These are phyloP conservation scores for Dynastes grantii DNA, from an alignment of 2,888 invertebrate genomes.

Conservation along the genomic window DNA sequence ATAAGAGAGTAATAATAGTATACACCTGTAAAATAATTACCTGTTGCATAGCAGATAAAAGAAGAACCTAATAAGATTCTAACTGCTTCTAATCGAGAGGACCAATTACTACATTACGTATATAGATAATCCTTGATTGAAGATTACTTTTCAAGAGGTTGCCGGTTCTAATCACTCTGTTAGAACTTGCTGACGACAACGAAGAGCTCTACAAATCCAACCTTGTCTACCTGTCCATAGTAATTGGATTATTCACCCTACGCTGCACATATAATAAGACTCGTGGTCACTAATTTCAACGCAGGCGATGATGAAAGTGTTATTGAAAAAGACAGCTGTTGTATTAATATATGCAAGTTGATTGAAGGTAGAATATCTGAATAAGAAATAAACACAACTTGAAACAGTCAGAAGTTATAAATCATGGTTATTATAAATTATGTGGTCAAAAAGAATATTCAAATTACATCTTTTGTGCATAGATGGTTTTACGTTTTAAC, in stretches of 20 bases:
- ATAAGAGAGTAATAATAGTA: no score
- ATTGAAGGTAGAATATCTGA: slow-evolving; percentile 5
- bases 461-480: no score
- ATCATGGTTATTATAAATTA: not conserved
- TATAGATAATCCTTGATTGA: slow-evolving; percentile 1
- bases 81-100: not conserved
- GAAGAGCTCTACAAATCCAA: slow-evolving; percentile 9
- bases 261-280: slow-evolving; percentile 15
- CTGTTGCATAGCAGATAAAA: slow-evolving; percentile 1
- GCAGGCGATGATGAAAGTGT: slow-evolving; percentile 11
- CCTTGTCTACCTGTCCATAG: slow-evolving; percentile 27
- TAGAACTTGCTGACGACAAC: not conserved
- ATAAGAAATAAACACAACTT: slow-evolving; percentile 9
- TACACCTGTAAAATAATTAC: not conserved
- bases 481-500: no score
- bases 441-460: not conserved
- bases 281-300: slow-evolving; percentile 15
- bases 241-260: slow-evolving; percentile 29
- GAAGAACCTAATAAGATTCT: not conserved
- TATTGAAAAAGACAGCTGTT: slow-evolving; percentile 29
- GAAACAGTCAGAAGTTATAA: not conserved
- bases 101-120: slow-evolving; percentile 7
- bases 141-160: slow-evolving; percentile 26
- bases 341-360: not conserved
- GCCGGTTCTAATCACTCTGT: not conserved